Evolutionary conservation across 2,113 vertebrate species (phyloP), one percentile per base, ranked within the genome.

Genomic region (Parotia lawesii): DNA sequence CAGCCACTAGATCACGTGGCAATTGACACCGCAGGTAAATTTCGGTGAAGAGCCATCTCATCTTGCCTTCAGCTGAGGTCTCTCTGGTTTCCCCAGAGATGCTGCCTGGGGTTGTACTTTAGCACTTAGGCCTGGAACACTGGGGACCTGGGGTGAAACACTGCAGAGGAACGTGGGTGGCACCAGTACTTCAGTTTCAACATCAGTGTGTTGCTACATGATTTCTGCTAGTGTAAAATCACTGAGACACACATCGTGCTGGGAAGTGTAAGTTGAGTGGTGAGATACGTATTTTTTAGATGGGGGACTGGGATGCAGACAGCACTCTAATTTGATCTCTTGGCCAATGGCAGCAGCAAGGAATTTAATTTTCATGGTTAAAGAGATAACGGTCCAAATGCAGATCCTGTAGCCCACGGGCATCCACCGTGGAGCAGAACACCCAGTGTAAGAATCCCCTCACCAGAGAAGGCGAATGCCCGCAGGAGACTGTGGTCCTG

Each of bases 191-290:
- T 37, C 11, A 70, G 24, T 22, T 87, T 58, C 12, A 31, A 17
- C 21, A 18, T 44, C 20, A 53, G 9, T 1, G 2, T 51, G 22
- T 37, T 60, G 31, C 53, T 61, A 31, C 22, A 5, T 28, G 15
- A 73, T 65, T 93, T 85, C 48, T 65, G 28, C 40, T 53, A 60
- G n/a, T 21, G 11, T 56, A 48, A 40, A 85, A 71, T 37, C 54
- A 54, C 31, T 25, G 18, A 67, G n/a, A 38, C 19, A 35, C 6
- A 13, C 12, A 5, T 65, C 0, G 0, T 37, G 16, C 45, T 78
- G 21, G 21, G 10, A 4, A 35, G 25, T 37, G 2, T 13, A 40
- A 61, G 20, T 6, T 83, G 35, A 73, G 27, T 62, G 8, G 15
- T 66, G 47, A 33, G 12, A 35, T 11, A 44, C 3, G 4, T 19